Conservation (phyloP, 2,888 invertebrate genomes). For the Spodoptera picta region DNA sequence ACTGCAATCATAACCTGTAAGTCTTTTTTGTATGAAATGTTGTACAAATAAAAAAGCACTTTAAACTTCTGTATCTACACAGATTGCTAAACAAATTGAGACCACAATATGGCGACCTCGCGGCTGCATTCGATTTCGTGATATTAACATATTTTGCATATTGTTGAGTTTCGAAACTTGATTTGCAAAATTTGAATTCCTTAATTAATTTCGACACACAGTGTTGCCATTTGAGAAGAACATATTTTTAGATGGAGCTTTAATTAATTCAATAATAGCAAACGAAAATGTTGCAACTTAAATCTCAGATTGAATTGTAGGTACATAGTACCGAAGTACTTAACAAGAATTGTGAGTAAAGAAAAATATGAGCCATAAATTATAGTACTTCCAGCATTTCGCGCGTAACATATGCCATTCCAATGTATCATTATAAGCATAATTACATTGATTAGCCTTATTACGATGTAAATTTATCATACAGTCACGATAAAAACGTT, state of each 20-base stretch:
- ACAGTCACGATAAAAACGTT: constrained; percentile 21
- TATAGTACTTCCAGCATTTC: constrained; percentile 19
- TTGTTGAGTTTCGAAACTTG: constrained; percentile 50
- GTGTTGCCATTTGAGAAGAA: constrained; percentile 26
- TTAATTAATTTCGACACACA: constrained; percentile 43
- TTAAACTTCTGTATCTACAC: constrained; percentile 12
- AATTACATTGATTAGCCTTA: constrained; percentile 28
- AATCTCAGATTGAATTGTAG: not conserved
- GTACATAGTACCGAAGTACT: not conserved
- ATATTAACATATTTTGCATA: constrained; percentile 55
- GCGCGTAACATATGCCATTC: constrained; percentile 1
- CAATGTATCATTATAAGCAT: constrained; percentile 18
- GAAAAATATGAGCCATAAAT: not conserved
- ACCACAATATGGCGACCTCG: constrained; percentile 43
- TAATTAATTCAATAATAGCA: constrained; percentile 6
- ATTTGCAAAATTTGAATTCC: constrained; percentile 46
- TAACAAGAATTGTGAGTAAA: not conserved
- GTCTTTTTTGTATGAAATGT: not conserved
- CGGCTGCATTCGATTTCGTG: constrained; percentile 48
- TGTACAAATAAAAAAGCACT: constrained; percentile 2
- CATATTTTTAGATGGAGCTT: constrained; percentile 3
- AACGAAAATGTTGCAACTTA: too few species aligned
- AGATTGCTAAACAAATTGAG: constrained; percentile 39
- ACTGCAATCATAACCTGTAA: not conserved
- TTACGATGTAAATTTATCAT: constrained; percentile 19